Percentiles rank a stretch among this genome's conserved stretches.
These are phyloP conservation scores for Ophonus ardosiacus DNA, from an alignment of 2,888 invertebrate genomes.

Conservation along the genomic window DNA sequence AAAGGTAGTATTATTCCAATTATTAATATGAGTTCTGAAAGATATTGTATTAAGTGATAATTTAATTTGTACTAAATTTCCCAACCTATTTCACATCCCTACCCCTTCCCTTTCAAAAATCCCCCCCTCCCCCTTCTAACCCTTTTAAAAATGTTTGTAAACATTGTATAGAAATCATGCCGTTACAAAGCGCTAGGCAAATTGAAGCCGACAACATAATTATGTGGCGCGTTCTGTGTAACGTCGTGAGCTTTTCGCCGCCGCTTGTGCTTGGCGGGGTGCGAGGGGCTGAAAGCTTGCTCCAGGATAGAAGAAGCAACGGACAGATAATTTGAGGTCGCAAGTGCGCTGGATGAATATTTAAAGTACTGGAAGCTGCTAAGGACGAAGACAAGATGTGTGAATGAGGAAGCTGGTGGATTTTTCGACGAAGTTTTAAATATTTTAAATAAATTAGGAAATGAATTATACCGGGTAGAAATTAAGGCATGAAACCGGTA, in stretches of 20 bases:
- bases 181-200: conserved; percentile 8
- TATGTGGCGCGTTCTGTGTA: conserved; percentile 60
- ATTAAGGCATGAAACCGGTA: no score
- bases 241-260: conserved; percentile 43
- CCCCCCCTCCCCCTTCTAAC: background rate
- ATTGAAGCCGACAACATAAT: conserved; percentile 61
- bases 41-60: no score
- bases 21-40: no score
- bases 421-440: background rate
- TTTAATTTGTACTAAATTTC: no score
- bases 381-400: conserved; percentile 12
- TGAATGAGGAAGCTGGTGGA: background rate
- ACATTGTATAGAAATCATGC: conserved; percentile 30
- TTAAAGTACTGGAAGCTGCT: conserved; percentile 48
- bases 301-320: background rate
- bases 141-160: conserved; percentile 9
- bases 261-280: background rate
- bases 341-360: conserved; percentile 61
- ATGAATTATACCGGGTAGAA: no score
- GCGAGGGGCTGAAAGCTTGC: background rate
- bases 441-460: background rate
- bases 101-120: no score
- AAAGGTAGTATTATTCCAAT: no score
- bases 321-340: conserved; percentile 60
- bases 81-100: no score